Evolutionary conservation across 2,888 invertebrate species (phyloP).

Genomic region (Entomobrya proxima): DNA sequence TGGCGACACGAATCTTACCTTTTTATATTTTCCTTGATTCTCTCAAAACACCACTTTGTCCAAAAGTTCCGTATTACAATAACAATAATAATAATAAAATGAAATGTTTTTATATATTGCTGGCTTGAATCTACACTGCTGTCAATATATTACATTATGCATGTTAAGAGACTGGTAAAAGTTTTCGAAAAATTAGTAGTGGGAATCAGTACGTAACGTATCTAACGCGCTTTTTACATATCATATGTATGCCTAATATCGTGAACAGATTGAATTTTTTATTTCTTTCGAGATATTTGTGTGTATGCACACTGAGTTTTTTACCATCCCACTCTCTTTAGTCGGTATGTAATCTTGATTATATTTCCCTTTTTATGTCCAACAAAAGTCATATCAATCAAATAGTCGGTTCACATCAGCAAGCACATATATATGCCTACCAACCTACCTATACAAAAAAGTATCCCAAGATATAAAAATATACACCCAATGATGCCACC

Average conservation of each 20-base stretch:
- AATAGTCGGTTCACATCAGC: constrained; percentile 28
- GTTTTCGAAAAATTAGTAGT: constrained; percentile 24
- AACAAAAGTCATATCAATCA: constrained; percentile 66
- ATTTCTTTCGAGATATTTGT: constrained; percentile 34
- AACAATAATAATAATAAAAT: constrained; percentile 45
- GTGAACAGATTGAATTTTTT: constrained; percentile 66
- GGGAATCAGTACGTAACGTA: neutral
- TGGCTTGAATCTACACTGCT: constrained; percentile 21
- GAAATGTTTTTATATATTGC: constrained; percentile 25
- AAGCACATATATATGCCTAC: neutral
- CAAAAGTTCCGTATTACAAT: constrained; percentile 12
- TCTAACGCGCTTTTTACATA: constrained; percentile 39
- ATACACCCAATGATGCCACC: constrained; percentile 64
- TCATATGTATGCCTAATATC: constrained; percentile 28
- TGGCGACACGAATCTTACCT: constrained; percentile 75
- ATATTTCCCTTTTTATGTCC: constrained; percentile 54
- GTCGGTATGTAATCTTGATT: constrained; percentile 60
- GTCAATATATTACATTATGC: constrained; percentile 20
- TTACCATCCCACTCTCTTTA: constrained; percentile 54
- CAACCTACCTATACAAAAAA: neutral
- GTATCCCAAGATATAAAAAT: constrained; percentile 46
- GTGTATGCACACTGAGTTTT: constrained; percentile 29
- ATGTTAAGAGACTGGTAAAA: constrained; percentile 38
- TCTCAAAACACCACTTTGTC: constrained; percentile 33
- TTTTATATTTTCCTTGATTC: constrained; percentile 68